phyloP scores from a whole-genome alignment of 2,888 invertebrate genomes.

The Euzophera pinguis region DNA sequence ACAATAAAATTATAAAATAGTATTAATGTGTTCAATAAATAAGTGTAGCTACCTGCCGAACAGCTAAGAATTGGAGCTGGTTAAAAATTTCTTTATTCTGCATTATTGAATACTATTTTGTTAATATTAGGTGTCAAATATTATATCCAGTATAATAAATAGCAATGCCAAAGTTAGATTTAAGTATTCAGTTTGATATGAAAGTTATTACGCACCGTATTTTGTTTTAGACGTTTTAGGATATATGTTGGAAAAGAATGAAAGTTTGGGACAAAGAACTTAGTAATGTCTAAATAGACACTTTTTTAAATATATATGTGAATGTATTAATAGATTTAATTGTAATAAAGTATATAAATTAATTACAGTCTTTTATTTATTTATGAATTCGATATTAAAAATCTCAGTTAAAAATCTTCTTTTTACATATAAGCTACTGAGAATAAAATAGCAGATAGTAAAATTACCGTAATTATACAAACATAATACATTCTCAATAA shows the following conservation, averaged over 20 bases:
- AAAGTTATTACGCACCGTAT: slow-evolving; percentile 11
- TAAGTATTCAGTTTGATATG: slow-evolving; percentile 6
- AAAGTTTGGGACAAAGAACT: slow-evolving; percentile 14
- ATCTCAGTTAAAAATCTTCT: too few relatives aligned
- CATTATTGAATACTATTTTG: neutral
- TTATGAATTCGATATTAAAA: neutral
- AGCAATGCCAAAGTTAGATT: slow-evolving; percentile 13
- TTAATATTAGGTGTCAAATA: slow-evolving; percentile 6
- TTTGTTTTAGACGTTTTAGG: neutral
- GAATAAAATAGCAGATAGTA: too few relatives aligned
- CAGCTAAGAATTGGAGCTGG: slow-evolving; percentile 2
- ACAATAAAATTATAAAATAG: slow-evolving; percentile 39
- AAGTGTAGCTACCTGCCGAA: slow-evolving; percentile 24
- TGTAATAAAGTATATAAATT: slow-evolving; percentile 61
- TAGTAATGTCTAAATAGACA: slow-evolving; percentile 24
- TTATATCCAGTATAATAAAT: neutral
- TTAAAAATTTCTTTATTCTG: neutral
- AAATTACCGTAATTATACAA: too few relatives aligned
- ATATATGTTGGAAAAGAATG: slow-evolving; percentile 4
- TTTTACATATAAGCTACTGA: too few relatives aligned
- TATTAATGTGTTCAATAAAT: slow-evolving; percentile 68
- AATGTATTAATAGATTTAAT: slow-evolving; percentile 71
- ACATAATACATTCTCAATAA: neutral
- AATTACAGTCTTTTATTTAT: slow-evolving; percentile 8
- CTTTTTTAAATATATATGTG: slow-evolving; percentile 58